phyloP scores from a whole-genome alignment of 92 coral and sea anemone genomes.

The Heteractis magnifica region DNA sequence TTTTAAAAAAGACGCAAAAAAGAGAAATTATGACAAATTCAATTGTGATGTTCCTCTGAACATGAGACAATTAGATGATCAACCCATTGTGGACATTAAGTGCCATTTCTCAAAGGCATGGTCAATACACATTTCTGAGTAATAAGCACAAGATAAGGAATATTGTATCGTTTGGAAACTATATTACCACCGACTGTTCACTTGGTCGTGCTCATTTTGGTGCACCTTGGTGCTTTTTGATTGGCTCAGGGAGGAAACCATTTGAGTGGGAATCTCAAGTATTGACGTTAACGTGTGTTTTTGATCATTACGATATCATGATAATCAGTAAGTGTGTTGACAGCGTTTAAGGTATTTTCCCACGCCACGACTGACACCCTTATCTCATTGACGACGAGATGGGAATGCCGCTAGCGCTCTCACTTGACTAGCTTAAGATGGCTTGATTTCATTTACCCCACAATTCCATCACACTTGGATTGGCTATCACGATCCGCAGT shows the following conservation, averaged over 20 bases:
- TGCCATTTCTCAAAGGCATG: too few relatives aligned
- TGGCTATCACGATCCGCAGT: slow-evolving; percentile 16
- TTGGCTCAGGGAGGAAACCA: slow-evolving; percentile 1
- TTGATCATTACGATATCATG: slow-evolving; percentile 14
- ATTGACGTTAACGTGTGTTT: slow-evolving; percentile 3
- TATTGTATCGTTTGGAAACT: too few relatives aligned
- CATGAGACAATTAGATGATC: too few relatives aligned
- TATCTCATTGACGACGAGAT: slow-evolving; percentile 65
- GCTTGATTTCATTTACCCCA: slow-evolving; percentile 37
- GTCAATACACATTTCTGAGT: too few relatives aligned
- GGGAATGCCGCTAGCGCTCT: slow-evolving; percentile 46
- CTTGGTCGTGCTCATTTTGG: too few relatives aligned
- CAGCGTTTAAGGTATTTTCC: slow-evolving; percentile 60
- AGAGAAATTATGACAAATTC: too few relatives aligned
- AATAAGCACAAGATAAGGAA: too few relatives aligned
- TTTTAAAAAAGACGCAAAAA: too few relatives aligned
- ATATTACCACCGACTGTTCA: too few relatives aligned
- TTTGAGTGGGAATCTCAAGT: not conserved
- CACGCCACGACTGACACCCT: slow-evolving; percentile 51
- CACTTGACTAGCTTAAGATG: slow-evolving; percentile 39
- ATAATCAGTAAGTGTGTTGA: slow-evolving; percentile 52
- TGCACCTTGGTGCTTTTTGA: not conserved
- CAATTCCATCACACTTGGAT: slow-evolving; percentile 10
- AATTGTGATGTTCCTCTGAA: too few relatives aligned
- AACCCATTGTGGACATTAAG: too few relatives aligned